A percentile compares a stretch with the other conserved stretches of the same genome.
Conservation (phyloP, 2,888 invertebrate species). For the Parelbella ahira region DNA sequence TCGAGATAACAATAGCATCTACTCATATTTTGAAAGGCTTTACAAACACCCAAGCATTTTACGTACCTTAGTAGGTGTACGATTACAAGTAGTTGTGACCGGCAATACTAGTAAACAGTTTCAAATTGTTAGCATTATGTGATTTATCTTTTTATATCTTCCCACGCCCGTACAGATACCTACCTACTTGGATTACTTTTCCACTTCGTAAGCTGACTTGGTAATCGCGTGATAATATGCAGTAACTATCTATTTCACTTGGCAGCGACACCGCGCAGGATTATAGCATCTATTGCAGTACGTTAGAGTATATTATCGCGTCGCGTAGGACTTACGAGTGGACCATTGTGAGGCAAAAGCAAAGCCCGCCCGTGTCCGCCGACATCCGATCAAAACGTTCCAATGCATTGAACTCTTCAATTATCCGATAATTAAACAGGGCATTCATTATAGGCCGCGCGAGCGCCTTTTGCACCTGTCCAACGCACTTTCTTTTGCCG, state of each 20-base stretch:
- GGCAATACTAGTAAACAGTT: no score
- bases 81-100: no score
- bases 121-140: no score
- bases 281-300: slow-evolving; percentile 3
- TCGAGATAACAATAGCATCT: no score
- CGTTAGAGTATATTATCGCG: not conserved
- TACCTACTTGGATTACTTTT: slow-evolving; percentile 20
- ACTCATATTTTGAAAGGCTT: no score
- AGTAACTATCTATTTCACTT: slow-evolving; percentile 41
- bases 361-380: slow-evolving; percentile 6
- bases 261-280: slow-evolving; percentile 13
- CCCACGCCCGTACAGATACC: slow-evolving; percentile 17
- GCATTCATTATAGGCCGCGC: slow-evolving; percentile 19
- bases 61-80: no score
- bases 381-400: slow-evolving; percentile 11
- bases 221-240: slow-evolving; percentile 47
- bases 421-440: slow-evolving; percentile 20
- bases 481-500: slow-evolving; percentile 6
- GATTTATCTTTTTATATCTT: slow-evolving; percentile 3
- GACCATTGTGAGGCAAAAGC: slow-evolving; percentile 22
- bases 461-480: slow-evolving; percentile 18
- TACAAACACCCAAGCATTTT: no score
- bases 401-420: slow-evolving; percentile 13
- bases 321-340: slow-evolving; percentile 24
- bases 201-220: slow-evolving; percentile 38